Evolutionary conservation across 2,888 invertebrate genomes (phyloP), one percentile per base, ranked within the genome.

Genomic region (Empis livida): DNA sequence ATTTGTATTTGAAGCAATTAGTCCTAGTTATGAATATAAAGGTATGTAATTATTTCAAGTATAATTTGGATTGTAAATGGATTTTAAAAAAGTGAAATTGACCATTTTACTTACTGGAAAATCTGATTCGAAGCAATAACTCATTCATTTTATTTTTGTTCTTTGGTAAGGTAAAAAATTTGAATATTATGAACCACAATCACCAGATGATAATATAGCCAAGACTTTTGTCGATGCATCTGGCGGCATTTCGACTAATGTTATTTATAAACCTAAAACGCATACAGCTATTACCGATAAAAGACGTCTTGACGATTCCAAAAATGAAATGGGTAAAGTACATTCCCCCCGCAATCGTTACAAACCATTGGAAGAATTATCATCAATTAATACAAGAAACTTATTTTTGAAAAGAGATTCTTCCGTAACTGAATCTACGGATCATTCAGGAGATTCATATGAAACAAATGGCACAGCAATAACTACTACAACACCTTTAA

Each of bases 1-100:
- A 55, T 78, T 78, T 51, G 73, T 77, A 40, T 78, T 78, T 55
- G 75, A 70, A 54, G 67, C 69, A 5, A 64, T 68, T 15, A 68
- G 67, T 52, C 68, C 67, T 0, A 54, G 37, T 46, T 49, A 50
- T 46, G 55, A 55, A 43, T 48, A 50, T 44, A 52, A 51, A 50
- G 52, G 54, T 53, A 52, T 46, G 35, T 20, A 15, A 5, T 32
- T 13, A 32, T 32, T 6, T 6, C 4, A 20, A 20, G 20, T 20
- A 20, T 20, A 6, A 20, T 20, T 20, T 20, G 3, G 6, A 20
- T 20, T 20, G 20, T n/a, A n/a, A n/a, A n/a, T n/a, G n/a, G 20
- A n/a, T n/a, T n/a, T n/a, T n/a, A n/a, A n/a, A n/a, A n/a, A n/a
- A n/a, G n/a, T n/a, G n/a, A n/a, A n/a, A n/a, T n/a, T n/a, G n/a